Conservation (phyloP, 1,140 invertebrate species). For the Cheumatopsyche charites region DNA sequence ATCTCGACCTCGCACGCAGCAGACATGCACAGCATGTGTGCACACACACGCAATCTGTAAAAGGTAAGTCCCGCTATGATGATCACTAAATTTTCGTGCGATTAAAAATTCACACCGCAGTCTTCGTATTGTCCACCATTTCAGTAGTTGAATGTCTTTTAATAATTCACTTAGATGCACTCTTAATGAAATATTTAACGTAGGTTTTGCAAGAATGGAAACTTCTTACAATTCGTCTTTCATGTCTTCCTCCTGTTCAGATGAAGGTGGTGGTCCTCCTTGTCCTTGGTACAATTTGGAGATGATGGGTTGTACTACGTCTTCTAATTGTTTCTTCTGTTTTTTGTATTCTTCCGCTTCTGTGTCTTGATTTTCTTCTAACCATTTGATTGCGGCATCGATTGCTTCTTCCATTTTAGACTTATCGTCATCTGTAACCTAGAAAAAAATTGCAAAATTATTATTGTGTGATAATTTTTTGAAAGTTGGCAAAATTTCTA, state of each 20-base stretch:
- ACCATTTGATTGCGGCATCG: slow-evolving; percentile 97
- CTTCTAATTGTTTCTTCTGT: slow-evolving; percentile 96
- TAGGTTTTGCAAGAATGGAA: not conserved
- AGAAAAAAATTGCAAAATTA: too few relatives aligned
- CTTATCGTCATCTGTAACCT: slow-evolving; percentile 88
- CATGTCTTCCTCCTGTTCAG: slow-evolving; percentile 78
- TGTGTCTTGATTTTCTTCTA: slow-evolving; percentile 94
- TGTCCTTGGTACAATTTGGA: slow-evolving; percentile 93
- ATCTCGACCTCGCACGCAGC: not conserved
- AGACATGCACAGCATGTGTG: slow-evolving; percentile 20
- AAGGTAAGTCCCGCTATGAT: not conserved
- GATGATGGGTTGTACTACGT: slow-evolving; percentile 96
- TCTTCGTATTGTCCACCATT: slow-evolving; percentile 14
- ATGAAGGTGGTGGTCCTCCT: slow-evolving; percentile 73
- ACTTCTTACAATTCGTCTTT: slow-evolving; percentile 84
- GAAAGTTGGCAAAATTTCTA: too few relatives aligned
- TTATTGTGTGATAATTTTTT: too few relatives aligned
- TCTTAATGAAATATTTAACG: not conserved
- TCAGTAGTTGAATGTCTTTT: not conserved
- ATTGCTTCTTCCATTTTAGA: slow-evolving; percentile 94
- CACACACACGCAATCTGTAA: not conserved
- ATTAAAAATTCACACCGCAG: slow-evolving; percentile 3
- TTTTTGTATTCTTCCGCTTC: slow-evolving; percentile 94
- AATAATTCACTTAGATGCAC: slow-evolving; percentile 20
- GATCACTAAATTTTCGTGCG: not conserved